A percentile compares a stretch with the other conserved stretches of the same genome.
These are phyloP conservation scores for Leptinotarsa texana DNA, from an alignment of 1,140 invertebrate species.

Conservation along the genomic window DNA sequence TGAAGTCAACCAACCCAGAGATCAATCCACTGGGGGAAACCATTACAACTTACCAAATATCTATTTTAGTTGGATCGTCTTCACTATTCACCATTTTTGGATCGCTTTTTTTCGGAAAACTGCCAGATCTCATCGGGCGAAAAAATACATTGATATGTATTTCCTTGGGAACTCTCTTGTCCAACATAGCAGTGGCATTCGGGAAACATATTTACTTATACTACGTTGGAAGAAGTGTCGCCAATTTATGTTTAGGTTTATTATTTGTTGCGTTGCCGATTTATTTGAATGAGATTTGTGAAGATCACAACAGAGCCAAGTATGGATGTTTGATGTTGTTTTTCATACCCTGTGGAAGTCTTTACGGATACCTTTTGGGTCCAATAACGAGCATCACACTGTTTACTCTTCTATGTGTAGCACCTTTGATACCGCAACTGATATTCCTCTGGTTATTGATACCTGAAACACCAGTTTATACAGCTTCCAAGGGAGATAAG, in stretches of 20 bases:
- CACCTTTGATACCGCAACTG: background rate
- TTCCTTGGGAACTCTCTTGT: background rate
- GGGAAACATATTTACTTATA: background rate
- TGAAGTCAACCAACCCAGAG: background rate
- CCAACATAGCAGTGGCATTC: background rate
- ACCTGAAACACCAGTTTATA: constrained; percentile 1
- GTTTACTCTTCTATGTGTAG: background rate
- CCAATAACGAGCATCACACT: constrained; percentile 46
- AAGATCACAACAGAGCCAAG: constrained; percentile 22
- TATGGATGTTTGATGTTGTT: constrained; percentile 68
- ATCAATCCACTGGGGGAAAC: constrained; percentile 9
- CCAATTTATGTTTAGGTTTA: background rate
- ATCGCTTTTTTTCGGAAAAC: background rate
- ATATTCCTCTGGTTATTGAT: background rate
- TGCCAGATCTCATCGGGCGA: constrained; percentile 9
- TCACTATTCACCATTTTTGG: background rate
- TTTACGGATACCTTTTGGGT: constrained; percentile 63
- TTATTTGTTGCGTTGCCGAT: background rate
- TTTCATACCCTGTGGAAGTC: constrained; percentile 35
- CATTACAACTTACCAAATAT: constrained; percentile 10
- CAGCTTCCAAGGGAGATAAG: background rate
- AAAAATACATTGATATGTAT: constrained; percentile 3
- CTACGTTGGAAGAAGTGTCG: background rate
- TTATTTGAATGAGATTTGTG: constrained; percentile 15
- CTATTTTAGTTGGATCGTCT: background rate